Conservation (phyloP, 1,140 invertebrate species). For the Cylas formicarius region DNA sequence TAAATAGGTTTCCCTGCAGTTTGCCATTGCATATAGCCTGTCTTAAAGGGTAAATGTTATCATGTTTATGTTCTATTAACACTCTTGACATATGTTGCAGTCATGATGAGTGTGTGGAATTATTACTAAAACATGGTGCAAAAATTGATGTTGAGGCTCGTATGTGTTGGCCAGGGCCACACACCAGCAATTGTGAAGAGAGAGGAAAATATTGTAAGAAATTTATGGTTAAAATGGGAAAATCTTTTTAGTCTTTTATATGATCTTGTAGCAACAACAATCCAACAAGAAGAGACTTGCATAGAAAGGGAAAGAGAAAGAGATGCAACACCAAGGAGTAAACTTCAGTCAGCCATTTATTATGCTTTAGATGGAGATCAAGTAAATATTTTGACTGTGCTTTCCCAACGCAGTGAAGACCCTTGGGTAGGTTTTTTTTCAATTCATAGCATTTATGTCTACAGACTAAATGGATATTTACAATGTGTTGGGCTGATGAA, state of each 20-base stretch:
- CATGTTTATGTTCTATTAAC: not conserved
- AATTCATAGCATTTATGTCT: slow-evolving; percentile 1
- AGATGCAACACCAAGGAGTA: slow-evolving; percentile 45
- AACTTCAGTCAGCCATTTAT: slow-evolving; percentile 63
- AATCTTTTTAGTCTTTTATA: slow-evolving; percentile 5
- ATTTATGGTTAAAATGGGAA: not conserved
- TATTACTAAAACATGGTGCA: slow-evolving; percentile 49
- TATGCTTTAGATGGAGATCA: slow-evolving; percentile 69
- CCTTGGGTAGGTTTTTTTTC: slow-evolving; percentile 50
- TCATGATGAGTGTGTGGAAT: slow-evolving; percentile 51
- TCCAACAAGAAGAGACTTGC: slow-evolving; percentile 39
- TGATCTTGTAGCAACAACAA: slow-evolving; percentile 24
- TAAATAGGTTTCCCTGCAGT: slow-evolving; percentile 64
- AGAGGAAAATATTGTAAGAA: slow-evolving; percentile 49
- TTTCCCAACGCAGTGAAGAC: slow-evolving; percentile 61
- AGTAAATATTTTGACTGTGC: slow-evolving; percentile 54
- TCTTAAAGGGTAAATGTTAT: slow-evolving; percentile 49
- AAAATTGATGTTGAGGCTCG: slow-evolving; percentile 49
- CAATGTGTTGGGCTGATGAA: not conserved
- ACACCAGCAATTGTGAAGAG: slow-evolving; percentile 64
- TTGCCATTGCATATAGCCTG: slow-evolving; percentile 67
- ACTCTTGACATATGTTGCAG: slow-evolving; percentile 19
- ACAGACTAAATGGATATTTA: not conserved
- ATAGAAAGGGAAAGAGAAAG: slow-evolving; percentile 34
- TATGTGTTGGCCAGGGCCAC: slow-evolving; percentile 63